Conservation (phyloP, 2,888 invertebrate genomes). For the Parasteatoda lunata region DNA sequence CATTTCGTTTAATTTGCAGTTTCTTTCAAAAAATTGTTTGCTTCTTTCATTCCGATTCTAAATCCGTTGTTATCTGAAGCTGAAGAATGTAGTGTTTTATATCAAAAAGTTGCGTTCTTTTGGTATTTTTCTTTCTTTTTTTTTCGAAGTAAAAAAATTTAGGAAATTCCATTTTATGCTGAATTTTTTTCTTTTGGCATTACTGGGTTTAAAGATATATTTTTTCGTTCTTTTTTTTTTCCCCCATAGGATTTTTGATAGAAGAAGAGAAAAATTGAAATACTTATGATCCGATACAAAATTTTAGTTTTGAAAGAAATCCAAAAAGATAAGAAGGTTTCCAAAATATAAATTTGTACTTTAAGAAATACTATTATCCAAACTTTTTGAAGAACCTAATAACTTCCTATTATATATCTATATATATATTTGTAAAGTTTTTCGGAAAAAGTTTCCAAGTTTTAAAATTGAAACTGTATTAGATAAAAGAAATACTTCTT, state of each 20-base stretch:
- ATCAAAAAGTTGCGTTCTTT: neutral
- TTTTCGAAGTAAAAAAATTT: neutral
- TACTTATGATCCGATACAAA: no score
- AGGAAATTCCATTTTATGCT: neutral
- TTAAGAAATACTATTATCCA: neutral
- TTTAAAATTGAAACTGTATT: neutral
- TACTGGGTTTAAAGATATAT: neutral
- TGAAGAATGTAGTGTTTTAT: neutral
- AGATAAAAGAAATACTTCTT: no score
- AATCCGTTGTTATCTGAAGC: neutral
- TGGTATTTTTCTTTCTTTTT: neutral
- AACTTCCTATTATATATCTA: neutral
- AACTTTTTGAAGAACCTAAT: neutral
- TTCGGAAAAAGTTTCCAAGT: neutral
- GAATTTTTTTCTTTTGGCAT: neutral
- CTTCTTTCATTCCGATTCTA: neutral
- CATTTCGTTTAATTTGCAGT: conserved; percentile 45
- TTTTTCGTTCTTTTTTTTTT: no score
- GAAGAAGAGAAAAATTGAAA: neutral
- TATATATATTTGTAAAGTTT: neutral
- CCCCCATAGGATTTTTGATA: neutral
- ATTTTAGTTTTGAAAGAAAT: no score
- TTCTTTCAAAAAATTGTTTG: neutral
- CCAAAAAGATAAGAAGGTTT: no score
- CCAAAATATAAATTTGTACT: no score